Percentiles rank a stretch among this genome's conserved stretches.
Evolutionary conservation across 2,888 invertebrate species (phyloP).

Genomic region (Brachyptera risi): DNA sequence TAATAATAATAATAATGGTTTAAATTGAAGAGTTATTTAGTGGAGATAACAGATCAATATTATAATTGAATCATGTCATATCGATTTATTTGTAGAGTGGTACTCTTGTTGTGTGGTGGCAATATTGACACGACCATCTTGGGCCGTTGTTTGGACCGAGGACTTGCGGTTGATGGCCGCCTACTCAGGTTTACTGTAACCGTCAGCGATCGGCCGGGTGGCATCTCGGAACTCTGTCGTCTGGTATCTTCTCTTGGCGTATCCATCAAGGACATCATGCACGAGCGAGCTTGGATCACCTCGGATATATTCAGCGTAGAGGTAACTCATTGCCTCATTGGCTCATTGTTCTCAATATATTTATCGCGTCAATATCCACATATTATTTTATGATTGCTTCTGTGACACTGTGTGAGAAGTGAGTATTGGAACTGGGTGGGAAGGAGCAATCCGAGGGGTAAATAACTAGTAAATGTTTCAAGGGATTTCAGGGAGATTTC

Average conservation of each 20-base stretch:
- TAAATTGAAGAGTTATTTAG: too few species aligned
- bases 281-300: slow-evolving; percentile 91
- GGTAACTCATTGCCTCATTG: slow-evolving; percentile 45
- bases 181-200: slow-evolving; percentile 70
- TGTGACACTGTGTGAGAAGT: too few species aligned
- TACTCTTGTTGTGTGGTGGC: slow-evolving; percentile 78
- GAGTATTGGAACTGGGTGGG: too few species aligned
- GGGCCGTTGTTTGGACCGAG: slow-evolving; percentile 82
- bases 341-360: too few species aligned
- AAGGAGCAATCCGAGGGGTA: too few species aligned
- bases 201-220: slow-evolving; percentile 82
- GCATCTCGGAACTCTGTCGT: slow-evolving; percentile 78
- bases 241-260: slow-evolving; percentile 73
- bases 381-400: too few species aligned
- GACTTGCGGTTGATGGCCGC: slow-evolving; percentile 81
- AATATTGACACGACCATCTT: slow-evolving; percentile 91
- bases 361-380: too few species aligned
- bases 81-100: slow-evolving; percentile 65
- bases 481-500: too few species aligned
- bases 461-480: too few species aligned
- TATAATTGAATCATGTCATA: too few species aligned
- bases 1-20: too few species aligned
- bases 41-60: too few species aligned
- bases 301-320: slow-evolving; percentile 81
- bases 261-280: slow-evolving; percentile 92